Conservation (phyloP, 2,797 vertebrate genomes). For the Sparidentex hasta region DNA sequence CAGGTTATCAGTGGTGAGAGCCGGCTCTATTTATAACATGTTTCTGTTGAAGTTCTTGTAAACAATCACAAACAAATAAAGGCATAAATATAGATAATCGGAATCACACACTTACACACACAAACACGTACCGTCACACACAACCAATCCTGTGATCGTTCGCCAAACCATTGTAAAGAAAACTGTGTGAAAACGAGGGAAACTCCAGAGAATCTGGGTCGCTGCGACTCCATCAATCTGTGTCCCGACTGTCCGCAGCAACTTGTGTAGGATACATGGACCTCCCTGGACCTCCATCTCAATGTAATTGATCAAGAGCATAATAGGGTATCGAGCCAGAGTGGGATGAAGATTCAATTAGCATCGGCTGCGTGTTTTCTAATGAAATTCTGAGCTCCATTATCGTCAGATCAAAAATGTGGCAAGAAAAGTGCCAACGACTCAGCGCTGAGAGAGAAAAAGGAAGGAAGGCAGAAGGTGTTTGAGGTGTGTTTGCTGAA, state of each 20-base stretch:
- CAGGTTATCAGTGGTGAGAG: no score
- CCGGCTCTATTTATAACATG: background rate
- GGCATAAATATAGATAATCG: background rate
- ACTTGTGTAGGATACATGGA: constrained; percentile 55
- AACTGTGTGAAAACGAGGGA: constrained; percentile 40
- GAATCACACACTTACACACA: background rate
- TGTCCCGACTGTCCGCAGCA: constrained; percentile 37
- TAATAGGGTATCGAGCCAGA: constrained; percentile 69
- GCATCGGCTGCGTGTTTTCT: constrained; percentile 69
- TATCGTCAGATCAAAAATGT: constrained; percentile 46
- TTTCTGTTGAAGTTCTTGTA: background rate
- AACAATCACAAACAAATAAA: background rate
- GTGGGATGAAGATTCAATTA: constrained; percentile 69
- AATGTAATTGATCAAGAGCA: constrained; percentile 69
- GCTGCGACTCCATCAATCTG: constrained; percentile 44
- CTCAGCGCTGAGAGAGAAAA: constrained; percentile 13
- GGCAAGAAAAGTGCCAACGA: constrained; percentile 30
- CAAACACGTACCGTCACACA: background rate
- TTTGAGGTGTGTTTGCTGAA: background rate
- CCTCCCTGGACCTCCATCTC: constrained; percentile 57
- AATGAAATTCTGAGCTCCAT: constrained; percentile 63
- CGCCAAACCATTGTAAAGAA: constrained; percentile 28
- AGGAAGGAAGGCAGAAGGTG: background rate
- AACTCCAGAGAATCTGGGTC: constrained; percentile 54
- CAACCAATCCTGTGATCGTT: constrained; percentile 35